Conservation (phyloP, 2,888 invertebrate genomes). For the Magallana nippona region DNA sequence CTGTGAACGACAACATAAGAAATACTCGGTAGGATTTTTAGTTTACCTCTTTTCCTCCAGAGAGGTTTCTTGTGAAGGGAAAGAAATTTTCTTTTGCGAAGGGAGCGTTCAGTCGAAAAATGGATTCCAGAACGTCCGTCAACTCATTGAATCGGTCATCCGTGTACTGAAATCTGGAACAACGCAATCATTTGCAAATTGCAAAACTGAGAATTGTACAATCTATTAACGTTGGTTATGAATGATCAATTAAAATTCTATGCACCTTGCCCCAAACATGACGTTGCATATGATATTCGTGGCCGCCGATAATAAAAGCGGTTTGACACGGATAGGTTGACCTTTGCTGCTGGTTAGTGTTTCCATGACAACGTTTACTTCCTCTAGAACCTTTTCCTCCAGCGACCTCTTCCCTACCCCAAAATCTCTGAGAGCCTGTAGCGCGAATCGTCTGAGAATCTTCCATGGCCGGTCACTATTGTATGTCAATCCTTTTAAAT, state of each 20-base stretch:
- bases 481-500: constrained; percentile 62
- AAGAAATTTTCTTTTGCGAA: constrained; percentile 68
- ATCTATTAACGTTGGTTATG: too few species aligned
- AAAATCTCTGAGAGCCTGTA: constrained; percentile 66
- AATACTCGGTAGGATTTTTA: background rate
- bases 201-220: background rate
- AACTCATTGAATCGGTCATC: constrained; percentile 62
- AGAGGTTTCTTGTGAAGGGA: constrained; percentile 61
- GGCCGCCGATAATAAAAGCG: constrained; percentile 61
- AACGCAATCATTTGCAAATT: background rate
- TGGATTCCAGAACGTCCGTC: constrained; percentile 60
- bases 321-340: constrained; percentile 58
- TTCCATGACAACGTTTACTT: constrained; percentile 57
- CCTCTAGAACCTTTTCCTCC: constrained; percentile 64
- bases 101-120: constrained; percentile 62
- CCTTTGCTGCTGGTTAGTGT: constrained; percentile 52
- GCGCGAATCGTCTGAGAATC: constrained; percentile 60
- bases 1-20: background rate
- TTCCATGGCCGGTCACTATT: constrained; percentile 67
- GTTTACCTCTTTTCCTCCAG: constrained; percentile 61
- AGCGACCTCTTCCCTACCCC: constrained; percentile 68
- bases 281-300: constrained; percentile 71
- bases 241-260: background rate
- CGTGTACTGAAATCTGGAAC: constrained; percentile 65
- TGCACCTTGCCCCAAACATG: constrained; percentile 68